Evolutionary conservation across 2,113 vertebrate species (phyloP), one percentile per base, ranked within the genome.

Genomic region (Phoenicopterus ruber): DNA sequence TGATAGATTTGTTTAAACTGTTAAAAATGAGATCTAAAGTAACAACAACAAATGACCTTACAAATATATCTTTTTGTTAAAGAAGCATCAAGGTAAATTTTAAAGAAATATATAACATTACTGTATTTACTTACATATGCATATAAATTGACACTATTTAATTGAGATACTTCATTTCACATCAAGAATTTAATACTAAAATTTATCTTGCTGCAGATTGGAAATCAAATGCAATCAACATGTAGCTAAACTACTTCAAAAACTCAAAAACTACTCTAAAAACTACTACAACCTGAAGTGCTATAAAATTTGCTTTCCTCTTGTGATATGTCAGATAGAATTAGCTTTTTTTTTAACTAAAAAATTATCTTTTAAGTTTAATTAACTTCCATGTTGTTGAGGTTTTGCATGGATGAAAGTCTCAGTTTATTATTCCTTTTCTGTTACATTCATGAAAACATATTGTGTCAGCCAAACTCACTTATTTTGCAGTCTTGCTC

Each of bases 401-500:
- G 36, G 11, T 77, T 93, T 70, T 86, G n/a, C 61, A 58, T 47
- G 50, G 81, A 77, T 61, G 5, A 78, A 61, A 28, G 17, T 54
- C 59, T 57, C 3, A 3, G 49, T 55, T 77, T 82, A 84, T 88
- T 89, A 50, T 19, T 80, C 82, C 28, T 63, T 73, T 80, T 47
- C 57, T 86, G 67, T 44, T 63, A 25, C 40, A 87, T 79, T 28
- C 40, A 83, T 3, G 2, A 58, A 42, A 74, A 80, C 7, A 8
- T 21, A 61, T 69, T 36, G 59, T 74, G 61, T 73, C 76, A 97
- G 83, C 38, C 34, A 82, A 61, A 98, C 99, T 98, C 97, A 99
- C 99, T 98, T 86, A 97, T 98, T 97, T 99, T 99, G 98, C 99
- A 99, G 97, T 98, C 98, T 63, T 98, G 98, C 90, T 99, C 99